phyloP scores from a whole-genome alignment of 2,797 vertebrate genomes.

The Zalophus californianus region DNA sequence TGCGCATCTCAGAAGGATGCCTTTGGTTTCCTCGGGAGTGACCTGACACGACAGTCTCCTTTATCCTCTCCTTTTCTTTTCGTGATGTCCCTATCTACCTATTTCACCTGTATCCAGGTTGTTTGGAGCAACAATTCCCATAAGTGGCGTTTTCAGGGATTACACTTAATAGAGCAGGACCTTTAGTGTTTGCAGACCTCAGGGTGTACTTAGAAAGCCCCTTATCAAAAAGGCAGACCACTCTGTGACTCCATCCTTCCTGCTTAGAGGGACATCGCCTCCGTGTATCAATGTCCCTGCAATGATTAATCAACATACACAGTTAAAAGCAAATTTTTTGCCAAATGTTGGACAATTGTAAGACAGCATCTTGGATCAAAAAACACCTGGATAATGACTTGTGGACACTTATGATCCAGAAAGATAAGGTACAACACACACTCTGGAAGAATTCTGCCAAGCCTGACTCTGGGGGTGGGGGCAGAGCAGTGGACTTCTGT shows the following conservation, averaged over 20 bases:
- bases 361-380: background rate
- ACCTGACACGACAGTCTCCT: background rate
- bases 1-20: background rate
- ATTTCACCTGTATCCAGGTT: background rate
- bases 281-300: background rate
- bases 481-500: rapidly evolving
- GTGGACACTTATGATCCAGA: background rate
- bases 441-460: background rate
- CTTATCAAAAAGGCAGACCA: rapidly evolving
- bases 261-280: rapidly evolving
- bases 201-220: background rate
- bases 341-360: background rate
- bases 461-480: rapidly evolving
- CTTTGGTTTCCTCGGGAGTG: background rate
- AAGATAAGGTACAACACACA: background rate
- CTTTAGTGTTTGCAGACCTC: background rate
- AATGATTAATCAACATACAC: background rate
- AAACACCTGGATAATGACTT: background rate
- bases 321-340: background rate
- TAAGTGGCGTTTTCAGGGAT: background rate
- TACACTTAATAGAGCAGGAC: background rate
- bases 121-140: background rate
- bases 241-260: background rate
- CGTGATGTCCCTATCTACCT: background rate
- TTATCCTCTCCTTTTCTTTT: background rate